A percentile compares a stretch with the other conserved stretches of the same genome.
These are phyloP conservation scores for Drymonia ruficornis DNA, from an alignment of 2,888 invertebrate species.

Conservation along the genomic window DNA sequence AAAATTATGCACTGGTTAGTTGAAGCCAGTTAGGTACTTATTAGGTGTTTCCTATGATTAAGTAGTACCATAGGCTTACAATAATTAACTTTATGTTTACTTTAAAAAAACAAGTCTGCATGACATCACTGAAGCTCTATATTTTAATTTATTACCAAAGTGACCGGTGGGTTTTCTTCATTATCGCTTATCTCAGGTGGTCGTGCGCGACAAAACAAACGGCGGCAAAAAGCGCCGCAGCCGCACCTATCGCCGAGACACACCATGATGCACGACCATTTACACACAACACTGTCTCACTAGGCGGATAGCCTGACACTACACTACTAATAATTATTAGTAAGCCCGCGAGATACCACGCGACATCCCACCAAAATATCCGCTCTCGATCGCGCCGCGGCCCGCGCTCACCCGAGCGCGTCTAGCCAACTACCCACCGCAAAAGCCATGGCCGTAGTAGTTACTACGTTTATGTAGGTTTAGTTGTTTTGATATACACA, in stretches of 20 bases:
- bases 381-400: constrained; percentile 39
- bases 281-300: constrained; percentile 32
- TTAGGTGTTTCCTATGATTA: too few relatives aligned
- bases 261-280: constrained; percentile 49
- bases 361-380: constrained; percentile 64
- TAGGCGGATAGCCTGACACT: constrained; percentile 32
- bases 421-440: constrained; percentile 33
- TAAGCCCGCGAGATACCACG: constrained; percentile 25
- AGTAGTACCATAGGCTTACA: too few relatives aligned
- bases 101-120: too few relatives aligned
- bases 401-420: constrained; percentile 36
- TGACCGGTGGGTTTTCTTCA: constrained; percentile 49
- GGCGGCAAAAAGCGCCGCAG: constrained; percentile 68
- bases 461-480: constrained; percentile 13
- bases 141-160: constrained; percentile 53
- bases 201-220: constrained; percentile 65
- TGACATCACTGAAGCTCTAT: neutral
- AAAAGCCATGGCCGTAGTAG: constrained; percentile 23
- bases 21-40: too few relatives aligned
- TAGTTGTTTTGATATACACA: constrained; percentile 28
- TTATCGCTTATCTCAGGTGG: constrained; percentile 40
- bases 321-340: constrained; percentile 23
- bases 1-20: too few relatives aligned
- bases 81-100: too few relatives aligned
- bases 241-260: constrained; percentile 60